Percentiles rank a stretch among this genome's conserved stretches.
Conservation (phyloP, 2,113 vertebrate genomes). For the Onychorhynchus coronatus region DNA sequence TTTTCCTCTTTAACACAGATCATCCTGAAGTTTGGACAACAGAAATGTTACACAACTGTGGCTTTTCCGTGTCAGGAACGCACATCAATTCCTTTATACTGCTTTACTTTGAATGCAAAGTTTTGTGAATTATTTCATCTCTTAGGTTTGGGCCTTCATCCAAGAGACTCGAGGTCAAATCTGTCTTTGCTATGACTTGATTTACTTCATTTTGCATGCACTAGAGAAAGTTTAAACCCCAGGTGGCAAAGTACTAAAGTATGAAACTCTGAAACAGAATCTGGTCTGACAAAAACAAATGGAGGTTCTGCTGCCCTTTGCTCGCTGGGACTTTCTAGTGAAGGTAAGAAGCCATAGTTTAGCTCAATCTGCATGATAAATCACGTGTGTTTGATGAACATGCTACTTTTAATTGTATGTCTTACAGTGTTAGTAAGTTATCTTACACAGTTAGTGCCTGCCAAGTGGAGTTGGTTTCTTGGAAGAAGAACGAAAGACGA, state of each 20-base stretch:
- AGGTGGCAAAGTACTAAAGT: neutral
- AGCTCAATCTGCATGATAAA: neutral
- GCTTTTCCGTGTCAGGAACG: neutral
- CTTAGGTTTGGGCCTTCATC: neutral
- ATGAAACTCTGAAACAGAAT: neutral
- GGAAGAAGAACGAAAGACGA: neutral
- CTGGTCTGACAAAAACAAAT: neutral
- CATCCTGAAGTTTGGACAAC: neutral
- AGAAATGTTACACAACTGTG: neutral
- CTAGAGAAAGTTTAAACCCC: neutral
- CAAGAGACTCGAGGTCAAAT: neutral
- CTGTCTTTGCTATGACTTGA: neutral
- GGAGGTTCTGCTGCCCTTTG: neutral
- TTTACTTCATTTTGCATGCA: neutral
- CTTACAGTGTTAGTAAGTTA: neutral
- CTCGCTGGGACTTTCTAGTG: neutral
- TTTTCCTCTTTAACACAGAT: neutral
- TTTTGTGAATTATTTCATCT: conserved; percentile 7
- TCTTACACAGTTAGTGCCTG: neutral
- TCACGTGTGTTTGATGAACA: neutral
- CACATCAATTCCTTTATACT: neutral
- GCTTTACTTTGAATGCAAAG: neutral
- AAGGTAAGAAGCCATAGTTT: neutral
- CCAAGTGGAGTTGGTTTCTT: neutral
- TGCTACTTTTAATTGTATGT: neutral